phyloP scores from a whole-genome alignment of 2,113 vertebrate species.

The pig (Sus scrofa) region DNA sequence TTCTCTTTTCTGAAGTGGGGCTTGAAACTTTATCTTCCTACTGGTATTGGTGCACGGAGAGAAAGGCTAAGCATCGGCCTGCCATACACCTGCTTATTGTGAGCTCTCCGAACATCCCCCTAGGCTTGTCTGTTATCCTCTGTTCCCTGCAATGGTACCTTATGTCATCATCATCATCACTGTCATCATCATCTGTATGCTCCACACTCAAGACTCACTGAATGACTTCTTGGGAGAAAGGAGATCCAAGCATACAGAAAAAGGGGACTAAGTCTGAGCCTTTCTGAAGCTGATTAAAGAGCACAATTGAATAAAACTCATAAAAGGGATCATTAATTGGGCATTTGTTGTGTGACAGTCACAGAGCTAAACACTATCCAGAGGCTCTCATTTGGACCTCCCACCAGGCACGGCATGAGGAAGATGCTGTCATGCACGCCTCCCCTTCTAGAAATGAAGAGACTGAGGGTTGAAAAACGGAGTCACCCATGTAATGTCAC shows the following conservation, averaged over 20 bases:
- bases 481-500: background rate
- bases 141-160: too few relatives aligned
- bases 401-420: background rate
- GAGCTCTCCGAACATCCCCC: background rate
- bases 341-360: background rate
- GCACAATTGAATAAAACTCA: background rate
- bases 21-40: background rate
- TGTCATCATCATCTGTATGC: background rate
- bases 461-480: background rate
- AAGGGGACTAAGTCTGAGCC: background rate
- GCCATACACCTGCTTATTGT: background rate
- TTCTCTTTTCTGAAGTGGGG: background rate
- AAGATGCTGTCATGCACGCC: background rate
- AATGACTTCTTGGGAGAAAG: background rate
- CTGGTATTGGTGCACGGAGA: background rate
- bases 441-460: background rate
- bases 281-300: background rate
- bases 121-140: background rate
- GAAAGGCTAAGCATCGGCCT: background rate
- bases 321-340: background rate
- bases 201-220: background rate
- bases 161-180: background rate
- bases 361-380: background rate
- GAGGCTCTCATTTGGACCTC: background rate
- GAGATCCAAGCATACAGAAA: background rate